Percentiles rank a stretch among this genome's conserved stretches.
Conservation (phyloP, 2,797 vertebrate genomes). For the Cygnus olor region DNA sequence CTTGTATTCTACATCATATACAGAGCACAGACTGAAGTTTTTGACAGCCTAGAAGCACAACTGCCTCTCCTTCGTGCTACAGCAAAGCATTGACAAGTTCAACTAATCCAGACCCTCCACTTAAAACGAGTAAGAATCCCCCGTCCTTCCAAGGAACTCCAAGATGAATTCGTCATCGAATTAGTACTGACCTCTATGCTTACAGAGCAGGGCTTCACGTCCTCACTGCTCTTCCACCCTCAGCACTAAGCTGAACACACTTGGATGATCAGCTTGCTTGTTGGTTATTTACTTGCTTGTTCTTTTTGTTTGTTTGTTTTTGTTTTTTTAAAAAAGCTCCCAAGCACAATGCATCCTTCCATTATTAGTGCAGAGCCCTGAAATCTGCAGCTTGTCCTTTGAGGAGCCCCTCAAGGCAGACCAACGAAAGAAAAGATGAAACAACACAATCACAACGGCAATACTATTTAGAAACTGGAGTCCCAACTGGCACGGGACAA, state of each 20-base stretch:
- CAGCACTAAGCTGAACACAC: not conserved
- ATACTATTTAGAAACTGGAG: not conserved
- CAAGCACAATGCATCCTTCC: not conserved
- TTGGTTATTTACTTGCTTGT: not conserved
- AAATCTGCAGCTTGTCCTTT: not conserved
- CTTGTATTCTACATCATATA: not conserved
- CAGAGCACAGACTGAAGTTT: rapidly evolving
- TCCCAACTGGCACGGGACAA: not conserved
- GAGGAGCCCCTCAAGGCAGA: rapidly evolving
- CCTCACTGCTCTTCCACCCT: not conserved
- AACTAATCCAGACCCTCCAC: not conserved
- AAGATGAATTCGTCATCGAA: not conserved
- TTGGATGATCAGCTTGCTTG: not conserved
- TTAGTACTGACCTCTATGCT: not conserved
- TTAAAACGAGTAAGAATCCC: not conserved
- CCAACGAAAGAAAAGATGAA: not conserved
- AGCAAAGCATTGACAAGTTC: not conserved
- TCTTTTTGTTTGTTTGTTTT: not conserved
- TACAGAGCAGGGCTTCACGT: not conserved
- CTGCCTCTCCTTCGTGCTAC: not conserved
- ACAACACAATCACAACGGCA: not conserved
- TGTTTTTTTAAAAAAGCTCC: not conserved
- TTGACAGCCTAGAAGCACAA: not conserved
- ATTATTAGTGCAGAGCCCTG: not conserved
- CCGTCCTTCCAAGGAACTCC: rapidly evolving